Percentiles rank a stretch among this genome's conserved stretches.
phyloP scores from a whole-genome alignment of 2,797 vertebrate species.

The Fistularia tabacaria region DNA sequence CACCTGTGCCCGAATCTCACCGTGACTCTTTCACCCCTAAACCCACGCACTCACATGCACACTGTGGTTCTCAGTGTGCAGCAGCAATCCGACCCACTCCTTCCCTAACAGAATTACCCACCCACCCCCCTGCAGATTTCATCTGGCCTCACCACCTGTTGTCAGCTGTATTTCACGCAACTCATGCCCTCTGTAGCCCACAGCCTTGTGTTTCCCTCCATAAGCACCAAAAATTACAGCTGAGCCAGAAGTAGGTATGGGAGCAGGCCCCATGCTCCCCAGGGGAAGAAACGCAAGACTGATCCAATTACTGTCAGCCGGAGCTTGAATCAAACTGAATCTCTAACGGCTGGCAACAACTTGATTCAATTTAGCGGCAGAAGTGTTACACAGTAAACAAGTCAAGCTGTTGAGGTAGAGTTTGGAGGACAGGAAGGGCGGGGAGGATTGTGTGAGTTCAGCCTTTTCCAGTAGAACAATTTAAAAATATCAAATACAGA shows the following conservation, averaged over 20 bases:
- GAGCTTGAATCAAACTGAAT: conserved; percentile 44
- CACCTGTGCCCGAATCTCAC: conserved; percentile 52
- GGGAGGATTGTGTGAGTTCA: too few relatives aligned
- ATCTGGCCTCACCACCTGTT: conserved; percentile 71
- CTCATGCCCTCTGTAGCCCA: conserved; percentile 22
- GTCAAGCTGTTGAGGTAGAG: conserved; percentile 23
- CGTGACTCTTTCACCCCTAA: conserved; percentile 29
- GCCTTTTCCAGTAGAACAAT: too few relatives aligned
- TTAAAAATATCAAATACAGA: too few relatives aligned
- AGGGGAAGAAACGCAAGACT: conserved; percentile 36
- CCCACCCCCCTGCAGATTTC: conserved; percentile 51
- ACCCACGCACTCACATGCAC: conserved; percentile 23
- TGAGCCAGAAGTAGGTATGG: conserved; percentile 30
- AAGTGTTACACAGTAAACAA: conserved; percentile 40
- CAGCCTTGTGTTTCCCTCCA: conserved; percentile 38
- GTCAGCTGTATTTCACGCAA: conserved; percentile 56
- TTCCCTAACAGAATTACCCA: conserved; percentile 64
- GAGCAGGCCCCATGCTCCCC: conserved; percentile 19
- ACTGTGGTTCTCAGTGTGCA: conserved; percentile 11
- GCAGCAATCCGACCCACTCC: background rate
- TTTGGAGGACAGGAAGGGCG: too few relatives aligned
- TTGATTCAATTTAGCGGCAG: conserved; percentile 39
- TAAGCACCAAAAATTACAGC: conserved; percentile 40
- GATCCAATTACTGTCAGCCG: conserved; percentile 43
- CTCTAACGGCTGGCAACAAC: conserved; percentile 12